A percentile compares a stretch with the other conserved stretches of the same genome.
Conservation (phyloP, 35 echinoderm and acorn worm species). For the Strongylocentrotus purpuratus region DNA sequence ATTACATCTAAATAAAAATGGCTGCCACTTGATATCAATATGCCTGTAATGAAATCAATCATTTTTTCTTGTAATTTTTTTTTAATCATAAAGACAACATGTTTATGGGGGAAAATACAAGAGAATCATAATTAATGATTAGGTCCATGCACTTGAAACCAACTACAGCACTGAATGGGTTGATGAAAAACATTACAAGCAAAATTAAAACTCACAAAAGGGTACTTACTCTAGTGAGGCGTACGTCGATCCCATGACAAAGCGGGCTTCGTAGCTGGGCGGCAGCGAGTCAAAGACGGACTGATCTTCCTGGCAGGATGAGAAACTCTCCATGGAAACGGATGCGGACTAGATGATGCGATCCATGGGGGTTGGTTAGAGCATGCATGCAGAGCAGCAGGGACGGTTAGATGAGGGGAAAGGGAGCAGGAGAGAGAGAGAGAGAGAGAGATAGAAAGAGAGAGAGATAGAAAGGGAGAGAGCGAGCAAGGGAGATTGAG, state of each 20-base stretch:
- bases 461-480: no score
- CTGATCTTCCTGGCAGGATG: conserved; percentile 42
- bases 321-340: conserved; percentile 42
- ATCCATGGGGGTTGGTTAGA: background rate
- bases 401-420: background rate
- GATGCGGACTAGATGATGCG: background rate
- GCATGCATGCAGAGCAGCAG: background rate
- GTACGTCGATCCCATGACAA: conserved; percentile 82
- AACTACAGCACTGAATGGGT: no score
- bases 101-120: no score
- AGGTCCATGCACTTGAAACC: no score
- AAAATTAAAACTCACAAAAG: background rate
- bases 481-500: no score
- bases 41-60: no score
- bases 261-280: conserved; percentile 82
- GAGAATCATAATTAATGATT: no score
- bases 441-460: background rate
- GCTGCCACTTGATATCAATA: no score
- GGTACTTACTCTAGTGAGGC: conserved; percentile 87
- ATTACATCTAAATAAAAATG: no score
- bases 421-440: background rate
- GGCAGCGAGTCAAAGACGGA: conserved; percentile 35
- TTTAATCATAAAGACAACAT: no score
- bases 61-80: no score
- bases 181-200: no score